A percentile compares a stretch with the other conserved stretches of the same genome.
These are phyloP conservation scores for Pimephales promelas DNA, from an alignment of 2,113 vertebrate species.

Conservation along the genomic window DNA sequence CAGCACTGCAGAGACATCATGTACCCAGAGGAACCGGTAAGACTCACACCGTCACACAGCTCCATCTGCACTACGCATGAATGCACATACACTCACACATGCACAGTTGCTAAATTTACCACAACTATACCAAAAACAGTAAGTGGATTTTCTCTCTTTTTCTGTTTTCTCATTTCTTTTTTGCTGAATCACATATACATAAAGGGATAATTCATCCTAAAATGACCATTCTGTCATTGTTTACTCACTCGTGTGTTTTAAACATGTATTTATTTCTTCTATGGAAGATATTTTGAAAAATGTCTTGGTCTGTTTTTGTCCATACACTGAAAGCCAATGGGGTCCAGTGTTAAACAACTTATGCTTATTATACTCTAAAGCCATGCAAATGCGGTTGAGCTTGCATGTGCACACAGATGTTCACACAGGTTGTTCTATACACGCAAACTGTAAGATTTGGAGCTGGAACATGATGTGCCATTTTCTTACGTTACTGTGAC, in stretches of 20 bases:
- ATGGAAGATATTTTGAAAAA: not conserved
- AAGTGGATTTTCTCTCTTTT: not conserved
- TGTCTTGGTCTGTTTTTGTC: not conserved
- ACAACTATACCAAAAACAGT: not conserved
- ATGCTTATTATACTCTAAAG: not conserved
- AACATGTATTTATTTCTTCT: not conserved
- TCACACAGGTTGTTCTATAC: not conserved
- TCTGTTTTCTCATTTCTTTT: not conserved
- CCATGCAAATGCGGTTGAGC: not conserved
- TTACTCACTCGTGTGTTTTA: not conserved
- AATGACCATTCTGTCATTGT: not conserved
- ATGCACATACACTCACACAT: not conserved
- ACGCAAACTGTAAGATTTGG: not conserved
- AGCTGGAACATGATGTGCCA: constrained; percentile 5
- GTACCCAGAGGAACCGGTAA: constrained; percentile 75
- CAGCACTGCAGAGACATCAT: constrained; percentile 63
- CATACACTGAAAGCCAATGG: no score
- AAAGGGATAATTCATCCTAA: not conserved
- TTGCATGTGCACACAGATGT: not conserved
- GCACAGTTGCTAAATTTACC: not conserved
- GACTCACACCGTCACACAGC: constrained; percentile 10
- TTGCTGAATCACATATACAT: not conserved
- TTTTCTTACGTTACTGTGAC: not conserved
- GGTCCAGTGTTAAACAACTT: not conserved
- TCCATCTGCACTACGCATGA: no score